Conservation (phyloP, 2,113 vertebrate species). For the Sisor rabdophorus region DNA sequence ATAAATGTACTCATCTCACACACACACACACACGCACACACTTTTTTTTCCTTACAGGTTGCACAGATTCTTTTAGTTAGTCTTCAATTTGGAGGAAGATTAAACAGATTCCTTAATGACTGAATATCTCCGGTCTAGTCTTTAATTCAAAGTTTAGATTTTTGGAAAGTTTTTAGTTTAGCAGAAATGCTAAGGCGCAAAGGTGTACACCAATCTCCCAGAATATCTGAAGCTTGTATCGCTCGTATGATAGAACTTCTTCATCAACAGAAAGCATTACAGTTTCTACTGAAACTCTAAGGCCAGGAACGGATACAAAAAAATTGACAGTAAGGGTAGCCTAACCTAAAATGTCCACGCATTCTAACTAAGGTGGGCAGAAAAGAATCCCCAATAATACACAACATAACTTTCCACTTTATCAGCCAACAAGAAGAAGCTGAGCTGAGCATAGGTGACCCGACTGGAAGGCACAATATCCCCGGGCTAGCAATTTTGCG, state of each 20-base stretch:
- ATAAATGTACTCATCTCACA: not conserved
- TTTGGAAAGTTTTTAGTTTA: not conserved
- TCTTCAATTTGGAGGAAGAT: not conserved
- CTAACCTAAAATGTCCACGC: not conserved
- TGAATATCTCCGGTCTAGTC: not conserved
- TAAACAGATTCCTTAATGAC: not conserved
- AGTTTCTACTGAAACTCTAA: not conserved
- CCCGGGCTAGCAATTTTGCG: too few relatives aligned
- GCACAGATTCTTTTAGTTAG: not conserved
- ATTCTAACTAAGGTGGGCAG: not conserved
- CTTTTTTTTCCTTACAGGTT: not conserved
- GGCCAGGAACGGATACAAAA: not conserved
- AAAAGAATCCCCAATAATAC: not conserved
- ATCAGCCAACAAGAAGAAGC: not conserved
- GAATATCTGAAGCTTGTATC: not conserved
- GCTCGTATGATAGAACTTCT: not conserved
- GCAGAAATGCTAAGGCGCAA: not conserved
- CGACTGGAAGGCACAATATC: too few relatives aligned
- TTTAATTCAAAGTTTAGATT: not conserved
- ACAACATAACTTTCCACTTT: not conserved
- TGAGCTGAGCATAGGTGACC: not conserved
- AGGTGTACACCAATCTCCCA: not conserved
- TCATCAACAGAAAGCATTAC: not conserved
- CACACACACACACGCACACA: not conserved
- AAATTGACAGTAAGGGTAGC: not conserved